Percentiles rank a stretch among this genome's conserved stretches.
Evolutionary conservation across 2,888 invertebrate species (phyloP).

Genomic region (Macrostomum cliftonense): DNA sequence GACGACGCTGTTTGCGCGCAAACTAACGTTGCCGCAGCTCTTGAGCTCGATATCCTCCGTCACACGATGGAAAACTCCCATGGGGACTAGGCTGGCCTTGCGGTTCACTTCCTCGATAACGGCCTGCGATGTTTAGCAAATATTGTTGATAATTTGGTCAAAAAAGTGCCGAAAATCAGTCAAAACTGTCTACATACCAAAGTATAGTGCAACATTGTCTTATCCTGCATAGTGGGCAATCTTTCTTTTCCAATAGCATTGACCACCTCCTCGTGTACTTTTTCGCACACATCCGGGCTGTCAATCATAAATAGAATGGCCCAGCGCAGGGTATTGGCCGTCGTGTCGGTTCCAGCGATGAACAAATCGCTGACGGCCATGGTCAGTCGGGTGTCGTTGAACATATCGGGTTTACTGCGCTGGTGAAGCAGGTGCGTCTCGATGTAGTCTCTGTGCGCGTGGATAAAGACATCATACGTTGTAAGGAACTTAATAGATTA

Average conservation of each 20-base stretch:
- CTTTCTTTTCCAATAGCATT: constrained; percentile 24
- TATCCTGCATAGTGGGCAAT: constrained; percentile 15
- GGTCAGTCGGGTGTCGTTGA: constrained; percentile 2
- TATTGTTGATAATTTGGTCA: too few species aligned
- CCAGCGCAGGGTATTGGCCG: constrained; percentile 67
- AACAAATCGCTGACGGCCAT: constrained; percentile 16
- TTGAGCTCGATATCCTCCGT: constrained; percentile 18
- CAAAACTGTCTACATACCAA: constrained; percentile 8
- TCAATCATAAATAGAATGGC: constrained; percentile 59
- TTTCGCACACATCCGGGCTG: constrained; percentile 53
- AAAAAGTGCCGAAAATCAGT: too few species aligned
- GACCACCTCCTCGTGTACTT: constrained; percentile 35
- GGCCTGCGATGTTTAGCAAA: constrained; percentile 12
- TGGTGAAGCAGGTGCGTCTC: constrained; percentile 17
- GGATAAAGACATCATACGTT: too few species aligned
- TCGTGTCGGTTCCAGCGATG: constrained; percentile 45
- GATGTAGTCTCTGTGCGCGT: constrained; percentile 15
- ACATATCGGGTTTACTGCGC: constrained; percentile 2
- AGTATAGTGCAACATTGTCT: constrained; percentile 14
- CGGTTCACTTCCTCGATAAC: constrained; percentile 21
- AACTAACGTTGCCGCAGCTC: constrained; percentile 15
- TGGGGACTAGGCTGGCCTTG: constrained; percentile 17
- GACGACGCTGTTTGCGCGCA: constrained; percentile 19
- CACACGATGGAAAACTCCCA: constrained; percentile 17
- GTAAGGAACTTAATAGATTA: too few species aligned